Conservation (phyloP, 2,797 vertebrate species). For the Selene dorsalis region DNA sequence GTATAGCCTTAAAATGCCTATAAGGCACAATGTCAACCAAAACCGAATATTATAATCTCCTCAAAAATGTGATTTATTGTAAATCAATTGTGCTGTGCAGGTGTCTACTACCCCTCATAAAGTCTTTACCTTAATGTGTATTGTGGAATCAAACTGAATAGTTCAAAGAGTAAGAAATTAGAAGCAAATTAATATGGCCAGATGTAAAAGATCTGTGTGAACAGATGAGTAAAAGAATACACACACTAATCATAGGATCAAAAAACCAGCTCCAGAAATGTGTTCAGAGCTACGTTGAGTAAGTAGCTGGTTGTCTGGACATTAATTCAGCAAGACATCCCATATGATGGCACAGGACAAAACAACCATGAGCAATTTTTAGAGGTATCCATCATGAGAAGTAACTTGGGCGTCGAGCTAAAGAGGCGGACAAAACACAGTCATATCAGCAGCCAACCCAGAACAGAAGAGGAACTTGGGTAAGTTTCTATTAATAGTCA, state of each 20-base stretch:
- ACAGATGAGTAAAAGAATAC: not conserved
- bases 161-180: not conserved
- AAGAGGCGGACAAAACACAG: slow-evolving; percentile 2
- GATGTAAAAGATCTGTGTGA: not conserved
- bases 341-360: not conserved
- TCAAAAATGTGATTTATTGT: not conserved
- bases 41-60: not conserved
- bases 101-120: not conserved
- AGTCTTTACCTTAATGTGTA: not conserved
- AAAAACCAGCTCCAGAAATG: not conserved
- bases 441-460: slow-evolving; percentile 1
- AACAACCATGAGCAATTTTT: not conserved
- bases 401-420: not conserved
- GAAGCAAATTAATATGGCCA: not conserved
- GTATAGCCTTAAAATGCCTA: not conserved
- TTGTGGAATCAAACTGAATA: not conserved
- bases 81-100: not conserved
- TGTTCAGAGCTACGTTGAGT: too few relatives aligned
- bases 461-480: slow-evolving; percentile 35
- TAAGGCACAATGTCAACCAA: not conserved
- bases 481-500: slow-evolving; percentile 53
- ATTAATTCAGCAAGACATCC: not conserved
- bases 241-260: not conserved
- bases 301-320: not conserved
- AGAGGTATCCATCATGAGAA: not conserved